These are phyloP conservation scores for Drosophila fuyamai DNA, from an alignment of 1,140 invertebrate species.

Conservation along the genomic window DNA sequence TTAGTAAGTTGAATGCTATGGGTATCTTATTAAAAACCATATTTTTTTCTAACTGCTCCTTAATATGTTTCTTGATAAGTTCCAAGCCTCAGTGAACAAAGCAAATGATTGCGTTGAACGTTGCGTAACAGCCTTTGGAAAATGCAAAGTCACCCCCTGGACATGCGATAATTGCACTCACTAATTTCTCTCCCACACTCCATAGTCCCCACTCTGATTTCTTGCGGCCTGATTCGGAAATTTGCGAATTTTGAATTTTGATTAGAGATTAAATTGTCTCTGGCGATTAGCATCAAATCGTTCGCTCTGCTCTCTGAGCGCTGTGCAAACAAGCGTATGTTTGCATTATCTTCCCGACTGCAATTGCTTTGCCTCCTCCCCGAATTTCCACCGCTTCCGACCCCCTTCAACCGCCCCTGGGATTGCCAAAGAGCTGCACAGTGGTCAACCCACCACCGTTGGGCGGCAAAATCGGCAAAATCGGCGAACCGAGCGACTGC, in stretches of 20 bases:
- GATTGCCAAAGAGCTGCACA: slow-evolving; percentile 2
- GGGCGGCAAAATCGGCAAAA: slow-evolving; percentile 8
- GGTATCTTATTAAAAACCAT: not conserved
- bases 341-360: slow-evolving; percentile 70
- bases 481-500: slow-evolving; percentile 23
- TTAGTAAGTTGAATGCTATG: too few species aligned
- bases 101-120: slow-evolving; percentile 13
- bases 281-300: slow-evolving; percentile 75
- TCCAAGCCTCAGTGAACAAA: slow-evolving; percentile 5
- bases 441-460: slow-evolving; percentile 44
- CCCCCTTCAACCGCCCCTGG: not conserved
- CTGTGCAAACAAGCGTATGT: slow-evolving; percentile 80
- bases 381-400: not conserved
- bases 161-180: slow-evolving; percentile 30
- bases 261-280: slow-evolving; percentile 83
- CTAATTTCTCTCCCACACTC: slow-evolving; percentile 45
- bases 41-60: not conserved
- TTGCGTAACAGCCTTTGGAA: slow-evolving; percentile 47
- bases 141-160: slow-evolving; percentile 26
- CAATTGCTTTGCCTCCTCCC: slow-evolving; percentile 24
- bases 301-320: slow-evolving; percentile 39
- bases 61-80: slow-evolving; percentile 5
- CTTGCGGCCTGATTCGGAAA: slow-evolving; percentile 48
- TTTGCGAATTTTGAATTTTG: slow-evolving; percentile 81
- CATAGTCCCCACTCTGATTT: not conserved